Evolutionary conservation across 2,888 invertebrate genomes (phyloP).

Genomic region (Prosopocoilus inquinatus): DNA sequence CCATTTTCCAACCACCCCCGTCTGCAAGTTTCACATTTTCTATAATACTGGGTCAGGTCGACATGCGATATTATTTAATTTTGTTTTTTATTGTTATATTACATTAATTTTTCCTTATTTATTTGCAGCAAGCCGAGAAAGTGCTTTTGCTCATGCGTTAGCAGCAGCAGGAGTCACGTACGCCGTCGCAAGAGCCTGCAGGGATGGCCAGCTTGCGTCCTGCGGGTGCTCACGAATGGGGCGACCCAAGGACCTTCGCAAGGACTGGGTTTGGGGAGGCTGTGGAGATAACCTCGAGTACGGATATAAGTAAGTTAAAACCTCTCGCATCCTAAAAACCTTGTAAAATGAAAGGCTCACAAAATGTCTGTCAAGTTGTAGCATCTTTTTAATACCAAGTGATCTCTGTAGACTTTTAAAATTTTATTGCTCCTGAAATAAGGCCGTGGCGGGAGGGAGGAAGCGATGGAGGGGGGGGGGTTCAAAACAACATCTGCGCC

Average conservation of each 20-base stretch:
- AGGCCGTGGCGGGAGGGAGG: too few species aligned
- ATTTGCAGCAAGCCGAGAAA: constrained; percentile 74
- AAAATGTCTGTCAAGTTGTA: too few species aligned
- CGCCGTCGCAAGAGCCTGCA: constrained; percentile 84
- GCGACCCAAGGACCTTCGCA: constrained; percentile 78
- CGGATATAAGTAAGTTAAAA: constrained; percentile 81
- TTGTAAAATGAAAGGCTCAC: too few species aligned
- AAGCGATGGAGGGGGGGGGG: too few species aligned
- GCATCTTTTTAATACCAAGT: too few species aligned
- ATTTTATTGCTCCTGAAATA: not conserved
- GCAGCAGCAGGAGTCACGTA: constrained; percentile 87
- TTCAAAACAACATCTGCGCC: constrained; percentile 7
- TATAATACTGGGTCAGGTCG: too few species aligned
- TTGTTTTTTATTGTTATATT: too few species aligned
- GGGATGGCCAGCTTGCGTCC: constrained; percentile 84
- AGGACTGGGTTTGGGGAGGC: constrained; percentile 98
- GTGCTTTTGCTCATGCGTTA: constrained; percentile 89
- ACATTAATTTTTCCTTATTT: too few species aligned
- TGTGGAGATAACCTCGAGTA: constrained; percentile 97
- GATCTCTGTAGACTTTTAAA: not conserved
- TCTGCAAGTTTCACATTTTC: too few species aligned
- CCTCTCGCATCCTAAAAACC: too few species aligned
- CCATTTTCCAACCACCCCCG: too few species aligned
- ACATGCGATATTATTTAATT: too few species aligned
- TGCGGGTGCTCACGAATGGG: constrained; percentile 86